A percentile compares a stretch with the other conserved stretches of the same genome.
Evolutionary conservation across 2,888 invertebrate genomes (phyloP).

Genomic region (Malthinus flaveolus): DNA sequence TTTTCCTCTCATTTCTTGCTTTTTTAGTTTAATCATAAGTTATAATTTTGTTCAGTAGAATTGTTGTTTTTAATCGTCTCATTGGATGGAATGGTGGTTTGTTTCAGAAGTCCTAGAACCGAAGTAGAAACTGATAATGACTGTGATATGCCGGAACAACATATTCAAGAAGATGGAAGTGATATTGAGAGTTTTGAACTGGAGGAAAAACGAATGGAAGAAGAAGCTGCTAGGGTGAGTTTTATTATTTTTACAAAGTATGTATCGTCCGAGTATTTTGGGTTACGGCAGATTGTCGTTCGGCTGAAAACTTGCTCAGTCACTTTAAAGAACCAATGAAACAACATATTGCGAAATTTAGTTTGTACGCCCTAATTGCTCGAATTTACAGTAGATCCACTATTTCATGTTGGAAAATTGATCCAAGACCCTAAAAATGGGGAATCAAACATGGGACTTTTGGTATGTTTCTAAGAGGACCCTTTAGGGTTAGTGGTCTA

Average conservation of each 20-base stretch:
- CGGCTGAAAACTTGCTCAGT: not conserved
- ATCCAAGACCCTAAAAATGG: no score
- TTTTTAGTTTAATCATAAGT: no score
- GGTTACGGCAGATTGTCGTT: not conserved
- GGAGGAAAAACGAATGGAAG: conserved; percentile 58
- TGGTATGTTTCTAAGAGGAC: no score
- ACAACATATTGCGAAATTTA: not conserved
- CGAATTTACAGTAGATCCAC: no score
- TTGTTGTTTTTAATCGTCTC: no score
- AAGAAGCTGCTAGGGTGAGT: conserved; percentile 55
- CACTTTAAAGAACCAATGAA: not conserved
- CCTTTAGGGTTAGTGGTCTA: no score
- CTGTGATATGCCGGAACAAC: conserved; percentile 52
- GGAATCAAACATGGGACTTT: no score
- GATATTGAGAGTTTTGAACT: conserved; percentile 59
- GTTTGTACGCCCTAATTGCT: not conserved
- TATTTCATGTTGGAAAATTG: no score
- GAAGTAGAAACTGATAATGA: conserved; percentile 46
- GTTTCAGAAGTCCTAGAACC: conserved; percentile 35
- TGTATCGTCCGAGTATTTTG: not conserved
- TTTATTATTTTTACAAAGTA: not conserved
- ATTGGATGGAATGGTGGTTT: no score
- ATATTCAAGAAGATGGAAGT: conserved; percentile 48
- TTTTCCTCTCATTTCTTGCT: no score
- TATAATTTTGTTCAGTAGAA: no score